Percentiles rank a stretch among this genome's conserved stretches.
Evolutionary conservation across 2,888 invertebrate species (phyloP).

Genomic region (Mamestra brassicae): DNA sequence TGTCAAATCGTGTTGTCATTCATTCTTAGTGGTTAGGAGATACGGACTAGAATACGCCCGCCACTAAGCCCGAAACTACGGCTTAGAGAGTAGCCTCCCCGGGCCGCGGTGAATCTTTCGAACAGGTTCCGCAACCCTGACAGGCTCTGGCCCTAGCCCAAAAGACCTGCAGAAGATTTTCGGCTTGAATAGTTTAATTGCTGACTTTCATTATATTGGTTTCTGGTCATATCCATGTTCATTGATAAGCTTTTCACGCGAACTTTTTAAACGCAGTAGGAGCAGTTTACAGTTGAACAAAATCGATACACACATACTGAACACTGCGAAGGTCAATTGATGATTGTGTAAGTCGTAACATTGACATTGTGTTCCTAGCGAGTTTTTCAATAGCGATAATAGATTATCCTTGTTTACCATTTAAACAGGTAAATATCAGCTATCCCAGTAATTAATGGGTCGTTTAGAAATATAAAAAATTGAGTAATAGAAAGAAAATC

Average conservation of each 20-base stretch:
- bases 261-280: not conserved
- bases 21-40: too few species aligned
- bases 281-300: slow-evolving; percentile 24
- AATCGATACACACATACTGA: slow-evolving; percentile 43
- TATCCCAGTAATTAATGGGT: not conserved
- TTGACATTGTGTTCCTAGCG: slow-evolving; percentile 61
- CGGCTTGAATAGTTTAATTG: not conserved
- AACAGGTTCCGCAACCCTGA: too few species aligned
- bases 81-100: too few species aligned
- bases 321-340: slow-evolving; percentile 58
- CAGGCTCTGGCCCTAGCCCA: too few species aligned
- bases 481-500: not conserved
- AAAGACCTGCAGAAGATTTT: not conserved
- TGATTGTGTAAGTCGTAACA: slow-evolving; percentile 57
- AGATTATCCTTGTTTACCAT: slow-evolving; percentile 34
- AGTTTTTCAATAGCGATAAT: slow-evolving; percentile 39
- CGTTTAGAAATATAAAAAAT: not conserved
- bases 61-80: too few species aligned
- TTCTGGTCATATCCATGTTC: not conserved
- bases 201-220: not conserved
- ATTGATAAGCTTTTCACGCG: not conserved
- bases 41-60: too few species aligned
- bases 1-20: too few species aligned
- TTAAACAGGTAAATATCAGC: not conserved
- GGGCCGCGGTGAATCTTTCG: too few species aligned